These are phyloP conservation scores for Urocitellus parryii DNA, from an alignment of 2,113 vertebrate species.

Conservation along the genomic window DNA sequence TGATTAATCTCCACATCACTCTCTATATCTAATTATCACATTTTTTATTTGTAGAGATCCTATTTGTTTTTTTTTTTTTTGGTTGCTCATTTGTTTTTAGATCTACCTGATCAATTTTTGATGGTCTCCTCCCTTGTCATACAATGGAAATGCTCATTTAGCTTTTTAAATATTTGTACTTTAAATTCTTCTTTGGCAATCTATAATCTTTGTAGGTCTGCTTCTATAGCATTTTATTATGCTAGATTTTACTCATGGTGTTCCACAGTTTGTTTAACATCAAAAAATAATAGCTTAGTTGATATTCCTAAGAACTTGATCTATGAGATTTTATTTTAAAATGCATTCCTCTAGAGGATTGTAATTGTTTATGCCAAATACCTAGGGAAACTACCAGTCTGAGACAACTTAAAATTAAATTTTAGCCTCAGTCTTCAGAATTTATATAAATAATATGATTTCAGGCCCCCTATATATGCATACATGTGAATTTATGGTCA, in stretches of 20 bases:
- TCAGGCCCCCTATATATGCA: background rate
- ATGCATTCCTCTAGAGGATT: background rate
- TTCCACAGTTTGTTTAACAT: background rate
- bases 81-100: background rate
- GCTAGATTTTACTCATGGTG: background rate
- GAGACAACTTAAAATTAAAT: background rate
- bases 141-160: background rate
- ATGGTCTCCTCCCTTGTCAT: background rate
- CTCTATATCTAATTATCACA: background rate
- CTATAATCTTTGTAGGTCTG: background rate
- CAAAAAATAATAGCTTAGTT: background rate
- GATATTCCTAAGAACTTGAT: constrained; percentile 2
- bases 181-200: constrained; percentile 25
- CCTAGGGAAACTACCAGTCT: background rate
- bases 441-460: background rate
- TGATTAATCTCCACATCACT: background rate
- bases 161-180: background rate
- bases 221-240: background rate
- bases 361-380: background rate
- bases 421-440: constrained; percentile 16
- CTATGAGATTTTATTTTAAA: constrained; percentile 2
- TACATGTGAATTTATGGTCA: background rate
- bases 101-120: background rate
- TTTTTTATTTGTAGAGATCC: constrained; percentile 4
- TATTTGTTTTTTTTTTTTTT: background rate